Base-by-base conservation (phyloP, 2,888 invertebrate species). In the Dexiosoma caninum region DNA sequence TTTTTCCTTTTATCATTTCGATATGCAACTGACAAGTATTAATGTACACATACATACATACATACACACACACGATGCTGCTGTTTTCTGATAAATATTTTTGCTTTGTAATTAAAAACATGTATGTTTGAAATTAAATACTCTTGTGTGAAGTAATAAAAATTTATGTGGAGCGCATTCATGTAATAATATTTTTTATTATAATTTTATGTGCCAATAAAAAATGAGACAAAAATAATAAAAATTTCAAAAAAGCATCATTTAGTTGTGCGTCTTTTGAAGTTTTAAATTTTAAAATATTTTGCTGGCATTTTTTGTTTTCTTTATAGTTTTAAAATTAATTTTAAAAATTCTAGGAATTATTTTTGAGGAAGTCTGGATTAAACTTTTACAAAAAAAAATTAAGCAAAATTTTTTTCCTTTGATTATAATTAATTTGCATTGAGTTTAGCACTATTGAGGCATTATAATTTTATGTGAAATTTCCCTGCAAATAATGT, bases 101-200 rank as follows among this genome's bases (percentile, higher is more conserved):
- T 49, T 19, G 79, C 64, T 69, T 69, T 70, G 74, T 79, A 79
- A 79, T 79, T 79, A 79, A 79, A 79, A 79, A 79, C 70, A 70
- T 75, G 74, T 75, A 70, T 75, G 74, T 74, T 75, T 79, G 79
- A 74, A 79, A 74, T 74, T 70, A 79, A 79, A 74, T 69, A 69
- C 62, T 62, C 69, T 75, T 75, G 57, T 69, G 44, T 42, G 60
- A 74, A 74, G 79, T 79, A 49, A 79, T 79, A 79, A 79, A 79
- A 69, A 69, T 51, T 14, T 51, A 53, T 62, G 42, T 53, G 51
- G 55, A 60, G 30, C 44, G 27, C 51, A 49, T 64, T 42, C 55
- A 23, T 77, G 64, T n/a, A 60, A 40, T 59, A 49, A 37, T 67
- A 51, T 59, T 14, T 60, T 66, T 70, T 59, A 40, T 46, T 57